phyloP scores from a whole-genome alignment of 2,113 vertebrate genomes.

The Lepidothrix coronata region DNA sequence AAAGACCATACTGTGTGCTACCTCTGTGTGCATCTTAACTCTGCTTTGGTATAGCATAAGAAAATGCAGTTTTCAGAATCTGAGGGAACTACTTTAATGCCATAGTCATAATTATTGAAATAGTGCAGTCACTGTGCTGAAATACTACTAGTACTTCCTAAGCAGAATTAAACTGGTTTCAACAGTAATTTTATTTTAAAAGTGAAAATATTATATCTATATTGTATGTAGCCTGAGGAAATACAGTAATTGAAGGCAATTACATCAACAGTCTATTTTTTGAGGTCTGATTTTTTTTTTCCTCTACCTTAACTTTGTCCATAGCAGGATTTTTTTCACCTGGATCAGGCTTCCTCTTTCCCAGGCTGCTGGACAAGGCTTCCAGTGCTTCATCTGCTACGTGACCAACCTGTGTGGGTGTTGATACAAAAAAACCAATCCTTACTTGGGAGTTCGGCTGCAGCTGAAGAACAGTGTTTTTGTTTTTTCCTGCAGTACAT shows the following conservation, averaged over 20 bases:
- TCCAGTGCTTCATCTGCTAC: slow-evolving; percentile 62
- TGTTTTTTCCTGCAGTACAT: background rate
- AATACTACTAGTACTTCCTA: background rate
- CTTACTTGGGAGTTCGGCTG: background rate
- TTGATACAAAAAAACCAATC: background rate
- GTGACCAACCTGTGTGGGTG: background rate
- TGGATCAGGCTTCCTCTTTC: slow-evolving; percentile 58
- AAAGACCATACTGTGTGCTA: background rate
- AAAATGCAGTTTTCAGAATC: background rate
- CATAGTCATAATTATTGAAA: background rate
- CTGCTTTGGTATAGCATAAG: background rate
- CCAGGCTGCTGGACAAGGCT: slow-evolving; percentile 70
- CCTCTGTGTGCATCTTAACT: background rate
- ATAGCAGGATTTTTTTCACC: slow-evolving; percentile 59
- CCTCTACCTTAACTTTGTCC: slow-evolving; percentile 76
- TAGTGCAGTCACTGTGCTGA: background rate
- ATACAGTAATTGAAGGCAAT: background rate
- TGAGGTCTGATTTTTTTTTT: background rate
- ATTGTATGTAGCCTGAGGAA: background rate
- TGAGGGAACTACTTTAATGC: background rate
- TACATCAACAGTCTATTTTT: background rate
- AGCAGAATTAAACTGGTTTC: background rate
- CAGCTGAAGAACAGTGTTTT: background rate
- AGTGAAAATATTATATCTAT: background rate
- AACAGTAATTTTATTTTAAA: background rate